These are phyloP conservation scores for Laothoe populi DNA, from an alignment of 2,888 invertebrate genomes.

Conservation along the genomic window DNA sequence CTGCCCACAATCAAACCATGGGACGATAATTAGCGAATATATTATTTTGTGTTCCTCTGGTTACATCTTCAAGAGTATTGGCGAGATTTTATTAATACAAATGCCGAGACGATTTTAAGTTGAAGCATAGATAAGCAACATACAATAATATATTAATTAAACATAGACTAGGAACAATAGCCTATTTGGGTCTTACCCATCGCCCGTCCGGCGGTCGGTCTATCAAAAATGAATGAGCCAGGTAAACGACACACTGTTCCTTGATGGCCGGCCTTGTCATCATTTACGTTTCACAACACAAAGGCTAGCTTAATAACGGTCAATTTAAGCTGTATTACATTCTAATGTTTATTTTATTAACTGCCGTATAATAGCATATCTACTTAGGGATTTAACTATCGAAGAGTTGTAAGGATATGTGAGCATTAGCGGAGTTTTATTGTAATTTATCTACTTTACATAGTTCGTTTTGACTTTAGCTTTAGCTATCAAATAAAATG, in stretches of 20 bases:
- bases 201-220: conserved; percentile 35
- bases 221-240: conserved; percentile 57
- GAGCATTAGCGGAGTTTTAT: background rate
- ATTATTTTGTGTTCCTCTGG: too few relatives aligned
- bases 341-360: conserved; percentile 44
- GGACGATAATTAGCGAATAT: too few relatives aligned
- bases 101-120: background rate
- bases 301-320: conserved; percentile 48
- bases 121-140: conserved; percentile 23
- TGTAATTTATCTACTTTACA: background rate
- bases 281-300: conserved; percentile 47
- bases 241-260: conserved; percentile 48
- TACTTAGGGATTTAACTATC: background rate
- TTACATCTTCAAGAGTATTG: too few relatives aligned
- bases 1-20: too few relatives aligned
- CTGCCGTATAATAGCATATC: conserved; percentile 36
- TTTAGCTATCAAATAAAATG: background rate
- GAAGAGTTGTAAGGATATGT: background rate
- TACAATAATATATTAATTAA: conserved; percentile 38
- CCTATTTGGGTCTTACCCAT: conserved; percentile 43
- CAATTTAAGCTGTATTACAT: conserved; percentile 43
- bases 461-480: background rate
- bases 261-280: conserved; percentile 38
- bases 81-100: too few relatives aligned
- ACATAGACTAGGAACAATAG: conserved; percentile 42